Base-by-base conservation (phyloP, 2,888 invertebrate species). In the Chymomyza caudatula region DNA sequence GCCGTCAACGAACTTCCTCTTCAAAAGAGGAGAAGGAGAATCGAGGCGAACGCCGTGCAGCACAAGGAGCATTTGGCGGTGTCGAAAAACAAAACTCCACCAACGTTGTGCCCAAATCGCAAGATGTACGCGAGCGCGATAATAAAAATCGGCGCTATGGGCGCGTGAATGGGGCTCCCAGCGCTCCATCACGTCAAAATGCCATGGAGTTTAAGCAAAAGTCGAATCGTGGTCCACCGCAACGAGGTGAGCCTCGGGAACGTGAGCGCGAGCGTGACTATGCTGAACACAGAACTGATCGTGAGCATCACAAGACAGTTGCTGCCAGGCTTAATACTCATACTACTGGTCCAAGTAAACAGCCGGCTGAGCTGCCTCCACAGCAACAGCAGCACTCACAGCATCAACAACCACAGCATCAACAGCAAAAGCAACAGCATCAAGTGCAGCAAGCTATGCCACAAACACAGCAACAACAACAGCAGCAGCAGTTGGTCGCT, bases 141-240 rank as follows among this genome's bases (percentile, higher is more conserved):
- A 63, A 69, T 5, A 80, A 72, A 20, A 69, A 75, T 49, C 86
- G 86, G 20, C 74, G 63, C 42, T 83, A 76, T 20, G 75, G 84
- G 0, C 70, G 80, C 1, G 53, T 72, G 8, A 71, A 75, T 42
- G 78, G 70, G 5, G 69, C 65, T 2, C 72, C 71, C 23, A 69
- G 54, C 22, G 60, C 56, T 2, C 29, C 44, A 0, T 79, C 76
- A 2, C 81, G 87, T 0, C 89, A 89, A 60, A 80, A 87, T 56
- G 83, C 88, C 60, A 87, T 90, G 81, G 90, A 90, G 63, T 90
- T 90, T 60, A 90, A 90, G 60, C 89, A 86, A 56, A 89, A 89
- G 58, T 65, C 64, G 5, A 77, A 66, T 42, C 77, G 84, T 0
- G 56, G 63, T 0, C 22, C 64, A 2, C 69, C 65, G 2, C 73